Percentiles rank a stretch among this genome's conserved stretches.
These are phyloP conservation scores for Scortum barcoo DNA, from an alignment of 2,113 vertebrate species.

Conservation along the genomic window DNA sequence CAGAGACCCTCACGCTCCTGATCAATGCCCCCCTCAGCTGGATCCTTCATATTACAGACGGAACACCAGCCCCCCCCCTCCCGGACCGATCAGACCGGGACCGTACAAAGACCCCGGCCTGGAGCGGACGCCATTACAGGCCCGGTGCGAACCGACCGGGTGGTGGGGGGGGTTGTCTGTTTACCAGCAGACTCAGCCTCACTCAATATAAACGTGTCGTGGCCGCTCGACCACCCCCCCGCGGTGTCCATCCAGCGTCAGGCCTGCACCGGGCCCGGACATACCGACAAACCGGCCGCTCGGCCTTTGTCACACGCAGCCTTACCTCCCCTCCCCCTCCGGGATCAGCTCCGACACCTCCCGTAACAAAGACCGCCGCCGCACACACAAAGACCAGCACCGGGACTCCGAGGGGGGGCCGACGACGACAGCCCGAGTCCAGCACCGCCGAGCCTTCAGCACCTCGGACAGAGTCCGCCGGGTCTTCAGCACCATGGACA, in stretches of 20 bases:
- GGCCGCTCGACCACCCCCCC: too few species aligned
- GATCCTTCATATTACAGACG: too few species aligned
- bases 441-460: conserved; percentile 56
- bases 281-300: conserved; percentile 35
- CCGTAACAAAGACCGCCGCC: not conserved
- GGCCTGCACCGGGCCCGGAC: conserved; percentile 22
- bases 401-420: not conserved
- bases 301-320: conserved; percentile 76
- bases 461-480: conserved; percentile 69
- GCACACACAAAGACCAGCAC: not conserved
- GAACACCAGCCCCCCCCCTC: conserved; percentile 34
- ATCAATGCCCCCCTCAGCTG: too few species aligned
- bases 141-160: not conserved
- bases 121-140: conserved; percentile 27
- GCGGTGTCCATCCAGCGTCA: not conserved
- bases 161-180: too few species aligned
- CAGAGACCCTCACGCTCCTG: too few species aligned
- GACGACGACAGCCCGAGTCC: not conserved
- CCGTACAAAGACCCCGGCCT: not conserved
- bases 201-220: too few species aligned
- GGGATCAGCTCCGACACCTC: conserved; percentile 58
- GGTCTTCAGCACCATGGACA: conserved; percentile 80
- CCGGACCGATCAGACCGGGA: too few species aligned
- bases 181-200: too few species aligned
- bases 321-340: conserved; percentile 80